Evolutionary conservation across 1,140 invertebrate species (phyloP), one percentile per base, ranked within the genome.

Genomic region (Whitmania pigra): DNA sequence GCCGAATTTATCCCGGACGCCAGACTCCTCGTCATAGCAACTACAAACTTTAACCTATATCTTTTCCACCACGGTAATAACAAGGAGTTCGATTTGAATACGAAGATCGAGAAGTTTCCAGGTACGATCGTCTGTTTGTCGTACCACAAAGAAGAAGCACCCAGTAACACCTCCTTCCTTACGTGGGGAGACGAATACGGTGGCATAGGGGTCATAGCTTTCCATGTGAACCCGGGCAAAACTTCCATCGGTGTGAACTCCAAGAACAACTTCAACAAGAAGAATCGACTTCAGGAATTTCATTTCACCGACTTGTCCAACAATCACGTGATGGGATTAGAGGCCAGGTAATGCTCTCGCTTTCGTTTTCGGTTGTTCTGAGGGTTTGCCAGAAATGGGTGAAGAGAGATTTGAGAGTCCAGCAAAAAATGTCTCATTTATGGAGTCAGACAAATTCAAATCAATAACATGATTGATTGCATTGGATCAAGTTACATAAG

Each of bases 101-200:
- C 31, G 25, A 36, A 49, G n/a, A 70, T 70, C 69, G 31, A 70
- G 22, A 36, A 70, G 25, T 53, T 70, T 36, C 69, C 69, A n/a
- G 69, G 69, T 7, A 53, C 31, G 31, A 53, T 70, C 5, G 20
- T 54, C 9, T 40, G 31, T 17, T 2, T 70, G 22, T 53, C 36
- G 1, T 70, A 49, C 43, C 53, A 70, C 43, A 70, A 25, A 9
- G 69, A 70, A 13, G 36, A 70, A 9, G 5, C 22, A 15, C 49
- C 69, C 53, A 70, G 53, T 49, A 36, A 49, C n/a, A 54, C 49
- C 43, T 70, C 69, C 6, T 70, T 49, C 29, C 53, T 70, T 18
- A 53, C 69, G 31, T 70, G 69, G 69, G 69, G 69, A 7, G 69
- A 70, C 43, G 69, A 70, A 40, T 70, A 49, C 69, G 69, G 69